Evolutionary conservation across 2,113 vertebrate species (phyloP), one percentile per base, ranked within the genome.

Genomic region (Rhinolophus ferrumequinum): DNA sequence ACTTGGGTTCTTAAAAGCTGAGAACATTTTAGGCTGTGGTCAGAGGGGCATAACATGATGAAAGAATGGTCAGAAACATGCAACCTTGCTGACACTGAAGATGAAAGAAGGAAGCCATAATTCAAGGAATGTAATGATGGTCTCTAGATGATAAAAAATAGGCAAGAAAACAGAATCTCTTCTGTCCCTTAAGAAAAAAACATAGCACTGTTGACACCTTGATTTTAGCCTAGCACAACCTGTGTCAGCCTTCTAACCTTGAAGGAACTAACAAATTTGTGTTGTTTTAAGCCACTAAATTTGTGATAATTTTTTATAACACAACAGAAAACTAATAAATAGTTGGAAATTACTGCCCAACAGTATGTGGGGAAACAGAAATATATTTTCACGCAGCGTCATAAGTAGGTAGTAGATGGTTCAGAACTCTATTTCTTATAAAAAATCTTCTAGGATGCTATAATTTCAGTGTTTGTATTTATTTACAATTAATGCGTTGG

Each of bases 21-120:
- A 69, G 21, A 28, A 28, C 28, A 26, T 58, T 44, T 38, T 72
- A 18, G 38, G 2, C 13, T 22, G 15, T 47, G 38, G 15, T 70
- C n/a, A 58, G 52, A 54, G 14, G 28, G n/a, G 52, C 9, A 8
- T 30, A 24, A n/a, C 14, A 38, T 41, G 58, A 52, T 22, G 26
- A 60, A 91, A 44, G 11, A n/a, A 30, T 30, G 1, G 14, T 24
- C 28, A 80, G 35, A n/a, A 11, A 13, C 5, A 52, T 19, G 66
- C 19, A 67, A 4, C 13, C 22, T 26, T 58, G 7, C 7, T 62
- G 4, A 69, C 8, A 2, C 15, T 14, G 18, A 81, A 64, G 3
- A 30, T 0, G 33, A 16, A 33, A 19, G 0, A n/a, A 13, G 14
- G 15, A 6, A 44, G 0, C 6, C 58, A 47, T 3, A 14, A 30